These are phyloP conservation scores for Microtus obscurus DNA, from an alignment of 2,797 vertebrate genomes.

Conservation along the genomic window DNA sequence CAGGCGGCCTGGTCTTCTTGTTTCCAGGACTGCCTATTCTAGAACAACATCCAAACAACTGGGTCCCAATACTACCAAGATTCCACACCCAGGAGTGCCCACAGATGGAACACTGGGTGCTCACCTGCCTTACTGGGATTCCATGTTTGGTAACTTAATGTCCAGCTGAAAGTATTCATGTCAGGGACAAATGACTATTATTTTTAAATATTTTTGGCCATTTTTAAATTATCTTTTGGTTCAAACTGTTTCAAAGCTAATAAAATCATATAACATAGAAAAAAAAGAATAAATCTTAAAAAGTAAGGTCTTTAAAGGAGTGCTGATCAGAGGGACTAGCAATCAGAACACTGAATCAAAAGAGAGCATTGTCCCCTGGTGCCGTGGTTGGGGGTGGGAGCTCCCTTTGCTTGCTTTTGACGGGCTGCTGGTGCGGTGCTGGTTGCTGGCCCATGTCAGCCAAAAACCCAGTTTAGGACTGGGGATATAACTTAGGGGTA, in stretches of 20 bases:
- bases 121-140: conserved; percentile 77
- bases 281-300: background rate
- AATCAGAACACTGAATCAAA: background rate
- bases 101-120: conserved; percentile 33
- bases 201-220: conserved; percentile 75
- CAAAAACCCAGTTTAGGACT: background rate
- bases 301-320: background rate
- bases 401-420: background rate
- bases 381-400: background rate
- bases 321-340: too few relatives aligned
- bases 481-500: background rate
- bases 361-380: background rate
- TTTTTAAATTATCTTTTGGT: conserved; percentile 76
- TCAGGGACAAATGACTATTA: conserved; percentile 57
- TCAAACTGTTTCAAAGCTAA: conserved; percentile 75
- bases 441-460: background rate
- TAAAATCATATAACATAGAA: conserved; percentile 84
- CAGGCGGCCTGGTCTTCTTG: background rate
- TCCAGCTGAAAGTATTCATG: conserved; percentile 58
- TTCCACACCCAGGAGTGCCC: conserved; percentile 36
- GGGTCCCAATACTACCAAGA: conserved; percentile 31
- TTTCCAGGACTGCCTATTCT: background rate
- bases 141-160: conserved; percentile 70
- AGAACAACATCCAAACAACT: conserved; percentile 40
- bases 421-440: background rate